Base-by-base conservation (phyloP, 2,797 vertebrate genomes). In the Poeciliopsis gracilis region DNA sequence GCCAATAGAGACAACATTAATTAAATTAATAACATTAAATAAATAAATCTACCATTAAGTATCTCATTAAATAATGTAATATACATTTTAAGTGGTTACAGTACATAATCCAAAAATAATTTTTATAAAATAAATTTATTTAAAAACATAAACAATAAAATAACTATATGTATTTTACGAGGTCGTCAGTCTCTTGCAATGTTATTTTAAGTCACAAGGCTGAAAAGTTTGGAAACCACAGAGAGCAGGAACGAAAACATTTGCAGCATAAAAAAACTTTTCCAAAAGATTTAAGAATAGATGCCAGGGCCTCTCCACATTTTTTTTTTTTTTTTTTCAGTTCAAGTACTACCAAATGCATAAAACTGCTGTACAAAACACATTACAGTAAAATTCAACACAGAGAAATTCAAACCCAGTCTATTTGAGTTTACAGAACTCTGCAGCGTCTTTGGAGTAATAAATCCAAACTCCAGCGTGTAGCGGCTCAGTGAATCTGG, bases 401-500 rank as follows among this genome's bases (percentile, higher is more conserved):
- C 43, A 30, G n/a, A 45, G 59, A 59, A 46, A 28, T 18, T 33
- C 12, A 33, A 0, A 33, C 1, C 10, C 18, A 18, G 23, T 74
- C 25, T 67, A 67, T 16, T 15, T 18, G 13, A 74, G 43, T 72
- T 77, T 33, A 72, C 70, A 72, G 57, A 81, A 73, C 69, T 77
- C 74, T n/a, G 69, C 79, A 36, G 75, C 25, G n/a, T 41, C 67
- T 53, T 28, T 59, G 41, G 36, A 28, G 13, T 38, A 49, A 18
- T 41, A 18, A 51, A 79, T 11, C 73, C 67, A 63, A 0, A 80
- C 1, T 51, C 79, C 78, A 47, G 59, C 71, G 2, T 55, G 38
- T 10, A 81, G 20, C 63, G 63, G 63, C 63, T 41, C 51, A 76
- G 66, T 80, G 73, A 80, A 80, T 25, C 30, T 75, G 51, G 67